phyloP scores from a whole-genome alignment of 2,113 vertebrate genomes.

The Mus spicilegus region DNA sequence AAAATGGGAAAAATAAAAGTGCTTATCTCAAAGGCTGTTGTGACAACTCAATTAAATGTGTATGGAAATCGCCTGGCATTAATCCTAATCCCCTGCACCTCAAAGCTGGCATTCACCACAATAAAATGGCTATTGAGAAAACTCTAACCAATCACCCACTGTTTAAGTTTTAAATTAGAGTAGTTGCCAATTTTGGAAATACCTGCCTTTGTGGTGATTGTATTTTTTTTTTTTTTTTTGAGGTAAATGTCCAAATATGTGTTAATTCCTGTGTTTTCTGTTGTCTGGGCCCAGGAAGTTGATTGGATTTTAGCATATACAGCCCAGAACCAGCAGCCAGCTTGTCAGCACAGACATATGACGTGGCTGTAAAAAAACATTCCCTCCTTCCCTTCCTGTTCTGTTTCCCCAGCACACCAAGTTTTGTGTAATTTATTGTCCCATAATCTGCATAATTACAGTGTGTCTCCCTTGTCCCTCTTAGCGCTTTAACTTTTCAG shows the following conservation, averaged over 20 bases:
- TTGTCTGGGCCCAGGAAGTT: slow-evolving; percentile 19
- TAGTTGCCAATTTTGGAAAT: slow-evolving; percentile 41
- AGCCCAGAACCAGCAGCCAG: neutral
- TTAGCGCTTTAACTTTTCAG: slow-evolving; percentile 4
- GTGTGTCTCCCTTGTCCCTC: neutral
- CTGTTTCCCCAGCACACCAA: neutral
- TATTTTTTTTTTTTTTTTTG: neutral
- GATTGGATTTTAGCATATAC: neutral
- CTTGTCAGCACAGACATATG: neutral
- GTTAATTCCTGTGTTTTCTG: neutral
- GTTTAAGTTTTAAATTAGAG: slow-evolving; percentile 27
- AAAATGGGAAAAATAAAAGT: slow-evolving; percentile 58
- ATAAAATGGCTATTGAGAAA: slow-evolving; percentile 47
- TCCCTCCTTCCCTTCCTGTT: neutral
- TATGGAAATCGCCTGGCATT: slow-evolving; percentile 65
- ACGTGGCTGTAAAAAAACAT: neutral
- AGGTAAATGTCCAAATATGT: slow-evolving; percentile 8
- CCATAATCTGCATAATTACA: neutral
- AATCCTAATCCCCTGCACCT: slow-evolving; percentile 60
- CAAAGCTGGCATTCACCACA: slow-evolving; percentile 38
- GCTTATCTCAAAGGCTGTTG: slow-evolving; percentile 68
- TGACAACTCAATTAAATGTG: slow-evolving; percentile 75
- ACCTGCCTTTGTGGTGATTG: slow-evolving; percentile 23
- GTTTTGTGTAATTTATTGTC: neutral
- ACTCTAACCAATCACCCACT: slow-evolving; percentile 8